Evolutionary conservation across 2,888 invertebrate genomes (phyloP).

Genomic region (Stenotaenia linearis): DNA sequence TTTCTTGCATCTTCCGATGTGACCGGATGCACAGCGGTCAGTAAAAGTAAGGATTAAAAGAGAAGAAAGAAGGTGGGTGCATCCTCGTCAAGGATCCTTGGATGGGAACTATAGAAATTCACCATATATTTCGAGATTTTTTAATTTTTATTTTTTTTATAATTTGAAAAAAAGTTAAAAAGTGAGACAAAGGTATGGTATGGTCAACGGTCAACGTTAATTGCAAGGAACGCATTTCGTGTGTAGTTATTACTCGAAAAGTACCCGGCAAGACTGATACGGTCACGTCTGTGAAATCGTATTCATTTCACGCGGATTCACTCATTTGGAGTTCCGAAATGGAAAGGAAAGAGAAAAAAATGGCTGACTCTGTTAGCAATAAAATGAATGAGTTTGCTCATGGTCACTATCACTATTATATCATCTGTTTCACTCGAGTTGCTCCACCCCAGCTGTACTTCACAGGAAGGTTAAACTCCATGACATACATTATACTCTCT

Average conservation of each 20-base stretch:
- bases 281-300: slow-evolving; percentile 12
- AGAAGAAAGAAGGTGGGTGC: background rate
- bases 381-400: slow-evolving; percentile 17
- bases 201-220: background rate
- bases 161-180: too few relatives aligned
- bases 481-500: too few relatives aligned
- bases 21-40: background rate
- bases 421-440: slow-evolving; percentile 5
- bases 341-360: background rate
- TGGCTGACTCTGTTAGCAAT: background rate
- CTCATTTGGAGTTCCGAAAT: slow-evolving; percentile 19
- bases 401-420: background rate
- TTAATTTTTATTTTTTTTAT: background rate
- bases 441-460: background rate
- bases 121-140: background rate
- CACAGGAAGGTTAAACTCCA: background rate
- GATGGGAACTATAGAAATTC: background rate
- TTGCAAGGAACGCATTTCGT: background rate
- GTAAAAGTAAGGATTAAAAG: background rate
- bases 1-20: background rate
- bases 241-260: slow-evolving; percentile 2
- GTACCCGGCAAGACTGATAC: background rate
- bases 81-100: slow-evolving; percentile 17
- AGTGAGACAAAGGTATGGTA: background rate
- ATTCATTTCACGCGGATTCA: slow-evolving; percentile 22